phyloP scores from a whole-genome alignment of 2,888 invertebrate genomes.

The Ashinkailepas kermadecensis region DNA sequence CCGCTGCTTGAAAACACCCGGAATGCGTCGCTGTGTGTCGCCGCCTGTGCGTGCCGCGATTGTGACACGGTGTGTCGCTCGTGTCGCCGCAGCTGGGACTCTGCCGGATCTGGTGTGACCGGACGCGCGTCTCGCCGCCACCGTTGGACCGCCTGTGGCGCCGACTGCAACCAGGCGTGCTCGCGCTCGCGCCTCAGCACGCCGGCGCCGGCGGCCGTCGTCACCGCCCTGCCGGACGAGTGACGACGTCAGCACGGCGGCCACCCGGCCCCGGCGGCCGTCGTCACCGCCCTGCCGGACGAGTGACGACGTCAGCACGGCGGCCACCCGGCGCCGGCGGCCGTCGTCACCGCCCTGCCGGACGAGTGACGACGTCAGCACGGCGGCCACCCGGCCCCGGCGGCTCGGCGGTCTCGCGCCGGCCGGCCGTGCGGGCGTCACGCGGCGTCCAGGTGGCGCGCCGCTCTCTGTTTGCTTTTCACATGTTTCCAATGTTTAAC shows the following conservation, averaged over 20 bases:
- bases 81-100: background rate
- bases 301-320: background rate
- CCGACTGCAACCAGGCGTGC: conserved; percentile 14
- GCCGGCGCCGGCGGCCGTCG: conserved; percentile 5
- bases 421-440: background rate
- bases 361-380: background rate
- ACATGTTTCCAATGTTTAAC: background rate
- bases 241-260: background rate
- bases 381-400: background rate
- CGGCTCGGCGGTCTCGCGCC: background rate
- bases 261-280: background rate
- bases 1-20: too few species aligned
- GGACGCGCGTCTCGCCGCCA: background rate
- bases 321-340: background rate
- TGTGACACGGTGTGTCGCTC: too few species aligned
- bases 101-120: background rate
- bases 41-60: too few species aligned
- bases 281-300: background rate
- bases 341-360: background rate
- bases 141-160: conserved; percentile 7
- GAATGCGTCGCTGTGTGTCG: too few species aligned
- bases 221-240: background rate
- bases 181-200: background rate
- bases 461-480: background rate
- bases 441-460: background rate